These are phyloP conservation scores for Oncorhynchus clarkii DNA, from an alignment of 2,113 vertebrate species.

Conservation along the genomic window DNA sequence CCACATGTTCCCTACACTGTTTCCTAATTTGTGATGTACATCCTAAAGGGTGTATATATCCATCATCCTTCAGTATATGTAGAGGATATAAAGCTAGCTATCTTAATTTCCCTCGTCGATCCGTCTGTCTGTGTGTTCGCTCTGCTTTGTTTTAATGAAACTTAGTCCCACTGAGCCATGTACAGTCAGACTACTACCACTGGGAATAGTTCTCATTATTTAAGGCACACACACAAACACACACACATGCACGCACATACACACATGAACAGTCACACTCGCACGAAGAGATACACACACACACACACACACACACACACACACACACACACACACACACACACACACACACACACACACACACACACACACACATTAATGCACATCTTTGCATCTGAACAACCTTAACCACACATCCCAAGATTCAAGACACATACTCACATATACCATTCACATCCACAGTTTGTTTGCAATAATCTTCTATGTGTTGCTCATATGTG, in stretches of 20 bases:
- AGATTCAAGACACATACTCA: conserved; percentile 17
- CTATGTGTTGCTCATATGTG: no score
- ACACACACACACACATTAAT: conserved; percentile 56
- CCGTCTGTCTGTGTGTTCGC: neutral
- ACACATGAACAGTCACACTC: conserved; percentile 13
- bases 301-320: conserved; percentile 57
- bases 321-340: conserved; percentile 61
- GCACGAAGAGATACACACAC: conserved; percentile 52
- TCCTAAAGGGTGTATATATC: neutral
- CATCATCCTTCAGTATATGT: neutral
- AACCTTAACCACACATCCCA: no score
- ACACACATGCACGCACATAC: neutral
- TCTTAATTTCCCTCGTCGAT: conserved; percentile 73
- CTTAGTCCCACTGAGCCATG: conserved; percentile 46
- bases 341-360: conserved; percentile 59
- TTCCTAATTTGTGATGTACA: conserved; percentile 25
- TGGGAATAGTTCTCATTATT: conserved; percentile 74
- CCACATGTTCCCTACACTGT: no score
- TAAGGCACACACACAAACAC: conserved; percentile 16
- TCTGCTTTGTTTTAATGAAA: conserved; percentile 64
- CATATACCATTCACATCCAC: conserved; percentile 9
- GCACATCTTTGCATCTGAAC: conserved; percentile 3
- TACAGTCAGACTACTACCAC: conserved; percentile 50
- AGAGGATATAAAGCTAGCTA: neutral
- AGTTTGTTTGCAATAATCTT: no score